These are phyloP conservation scores for Abrostola triplasia DNA, from an alignment of 2,888 invertebrate genomes.

Conservation along the genomic window DNA sequence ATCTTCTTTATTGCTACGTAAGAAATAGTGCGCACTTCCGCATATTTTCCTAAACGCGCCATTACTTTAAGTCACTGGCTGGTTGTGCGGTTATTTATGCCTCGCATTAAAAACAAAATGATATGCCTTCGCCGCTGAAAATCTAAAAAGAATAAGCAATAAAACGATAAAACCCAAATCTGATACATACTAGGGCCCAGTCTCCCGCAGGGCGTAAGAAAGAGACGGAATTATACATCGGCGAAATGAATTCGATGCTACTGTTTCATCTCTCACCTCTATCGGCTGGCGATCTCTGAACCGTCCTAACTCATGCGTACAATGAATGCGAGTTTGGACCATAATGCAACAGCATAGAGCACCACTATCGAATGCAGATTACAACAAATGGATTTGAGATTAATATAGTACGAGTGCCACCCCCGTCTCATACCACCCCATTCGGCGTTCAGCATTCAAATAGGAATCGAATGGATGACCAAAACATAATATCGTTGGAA, in stretches of 20 bases:
- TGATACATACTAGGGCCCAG: constrained; percentile 87
- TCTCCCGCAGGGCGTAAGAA: constrained; percentile 83
- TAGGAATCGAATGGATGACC: constrained; percentile 89
- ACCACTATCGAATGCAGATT: constrained; percentile 81
- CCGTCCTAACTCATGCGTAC: constrained; percentile 81
- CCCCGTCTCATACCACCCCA: constrained; percentile 86
- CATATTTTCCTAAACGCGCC: constrained; percentile 81
- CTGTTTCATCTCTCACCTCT: constrained; percentile 89
- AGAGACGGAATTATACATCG: constrained; percentile 81
- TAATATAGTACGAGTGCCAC: constrained; percentile 88
- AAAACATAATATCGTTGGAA: constrained; percentile 89
- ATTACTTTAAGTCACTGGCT: constrained; percentile 83
- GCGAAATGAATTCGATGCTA: constrained; percentile 87
- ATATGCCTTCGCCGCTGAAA: constrained; percentile 88
- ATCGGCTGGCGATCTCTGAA: constrained; percentile 85
- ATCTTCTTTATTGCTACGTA: constrained; percentile 55
- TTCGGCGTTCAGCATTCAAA: constrained; percentile 88
- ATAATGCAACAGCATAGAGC: constrained; percentile 70
- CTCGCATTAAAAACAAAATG: constrained; percentile 87
- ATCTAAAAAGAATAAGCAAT: constrained; percentile 89
- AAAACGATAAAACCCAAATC: constrained; percentile 89
- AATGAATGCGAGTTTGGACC: constrained; percentile 78
- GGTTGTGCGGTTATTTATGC: constrained; percentile 84
- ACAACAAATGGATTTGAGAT: constrained; percentile 88
- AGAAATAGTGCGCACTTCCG: constrained; percentile 80